Evolutionary conservation across 2,888 invertebrate genomes (phyloP).

Genomic region (Margaritifera margaritifera): DNA sequence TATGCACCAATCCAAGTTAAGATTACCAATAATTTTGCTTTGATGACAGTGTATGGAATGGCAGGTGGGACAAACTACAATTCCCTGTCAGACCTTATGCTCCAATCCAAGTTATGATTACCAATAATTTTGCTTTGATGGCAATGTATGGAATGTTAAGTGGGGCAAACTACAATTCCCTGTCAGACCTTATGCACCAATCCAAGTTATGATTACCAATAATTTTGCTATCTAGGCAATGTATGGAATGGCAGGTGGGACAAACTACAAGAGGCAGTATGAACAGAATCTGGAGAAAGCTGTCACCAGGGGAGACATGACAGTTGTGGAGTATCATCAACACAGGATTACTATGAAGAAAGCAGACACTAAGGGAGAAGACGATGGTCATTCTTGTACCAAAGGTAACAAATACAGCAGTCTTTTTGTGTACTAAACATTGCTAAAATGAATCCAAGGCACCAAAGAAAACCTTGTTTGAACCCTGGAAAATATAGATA

Average conservation of each 20-base stretch:
- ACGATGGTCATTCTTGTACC: slow-evolving; percentile 87
- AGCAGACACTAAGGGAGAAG: slow-evolving; percentile 85
- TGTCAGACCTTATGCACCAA: slow-evolving; percentile 71
- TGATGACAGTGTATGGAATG: slow-evolving; percentile 89
- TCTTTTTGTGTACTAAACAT: background rate
- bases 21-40: background rate
- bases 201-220: background rate
- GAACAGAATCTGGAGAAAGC: slow-evolving; percentile 85
- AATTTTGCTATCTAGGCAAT: slow-evolving; percentile 78
- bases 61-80: slow-evolving; percentile 88
- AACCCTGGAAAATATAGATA: no score
- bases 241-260: slow-evolving; percentile 92
- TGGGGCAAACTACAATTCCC: slow-evolving; percentile 85
- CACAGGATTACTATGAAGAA: slow-evolving; percentile 83
- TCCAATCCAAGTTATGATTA: background rate
- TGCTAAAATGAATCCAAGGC: no score
- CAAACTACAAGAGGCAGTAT: slow-evolving; percentile 85
- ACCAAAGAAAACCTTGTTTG: no score
- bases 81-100: slow-evolving; percentile 76
- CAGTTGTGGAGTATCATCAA: slow-evolving; percentile 89
- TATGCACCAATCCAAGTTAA: no score
- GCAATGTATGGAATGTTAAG: slow-evolving; percentile 93
- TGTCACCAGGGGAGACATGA: slow-evolving; percentile 88
- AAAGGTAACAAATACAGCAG: slow-evolving; percentile 77
- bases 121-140: slow-evolving; percentile 65